Percentiles rank a stretch among this genome's conserved stretches.
These are phyloP conservation scores for Graptemys geographica DNA, from an alignment of 2,797 vertebrate genomes.

Conservation along the genomic window DNA sequence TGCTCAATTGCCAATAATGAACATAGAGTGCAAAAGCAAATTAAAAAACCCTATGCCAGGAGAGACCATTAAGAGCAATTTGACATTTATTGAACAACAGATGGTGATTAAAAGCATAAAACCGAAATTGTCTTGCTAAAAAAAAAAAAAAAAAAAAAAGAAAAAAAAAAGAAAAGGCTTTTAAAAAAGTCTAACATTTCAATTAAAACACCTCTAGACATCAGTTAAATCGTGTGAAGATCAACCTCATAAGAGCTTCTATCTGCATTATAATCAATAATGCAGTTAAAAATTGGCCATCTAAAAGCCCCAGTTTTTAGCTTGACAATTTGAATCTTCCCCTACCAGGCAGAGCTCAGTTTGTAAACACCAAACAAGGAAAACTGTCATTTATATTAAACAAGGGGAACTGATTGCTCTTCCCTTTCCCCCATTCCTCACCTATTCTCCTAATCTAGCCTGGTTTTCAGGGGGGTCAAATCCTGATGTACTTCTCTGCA, in stretches of 20 bases:
- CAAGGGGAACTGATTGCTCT: background rate
- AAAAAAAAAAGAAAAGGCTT: constrained; percentile 25
- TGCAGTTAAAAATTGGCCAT: constrained; percentile 66
- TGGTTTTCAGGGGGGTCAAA: background rate
- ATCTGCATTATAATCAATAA: constrained; percentile 71
- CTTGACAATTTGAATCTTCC: constrained; percentile 68
- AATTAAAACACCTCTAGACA: constrained; percentile 73
- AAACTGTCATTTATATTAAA: constrained; percentile 48
- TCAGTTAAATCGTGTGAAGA: constrained; percentile 73
- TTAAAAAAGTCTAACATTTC: constrained; percentile 76
- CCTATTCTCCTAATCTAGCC: constrained; percentile 3
- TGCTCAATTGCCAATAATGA: constrained; percentile 76
- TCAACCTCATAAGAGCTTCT: constrained; percentile 61
- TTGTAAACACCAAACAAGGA: constrained; percentile 65
- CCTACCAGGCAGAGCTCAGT: constrained; percentile 57
- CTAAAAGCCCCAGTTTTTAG: constrained; percentile 70
- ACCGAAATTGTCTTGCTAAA: constrained; percentile 80
- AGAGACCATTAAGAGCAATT: constrained; percentile 78
- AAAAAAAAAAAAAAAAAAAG: constrained; percentile 69
- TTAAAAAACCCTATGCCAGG: constrained; percentile 73
- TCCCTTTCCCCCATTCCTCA: constrained; percentile 32
- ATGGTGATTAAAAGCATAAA: constrained; percentile 84
- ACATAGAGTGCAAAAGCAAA: constrained; percentile 78
- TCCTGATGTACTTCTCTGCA: background rate
- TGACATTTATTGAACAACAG: constrained; percentile 85